Conservation (phyloP, 2,113 vertebrate species). For the Axis porcinus region DNA sequence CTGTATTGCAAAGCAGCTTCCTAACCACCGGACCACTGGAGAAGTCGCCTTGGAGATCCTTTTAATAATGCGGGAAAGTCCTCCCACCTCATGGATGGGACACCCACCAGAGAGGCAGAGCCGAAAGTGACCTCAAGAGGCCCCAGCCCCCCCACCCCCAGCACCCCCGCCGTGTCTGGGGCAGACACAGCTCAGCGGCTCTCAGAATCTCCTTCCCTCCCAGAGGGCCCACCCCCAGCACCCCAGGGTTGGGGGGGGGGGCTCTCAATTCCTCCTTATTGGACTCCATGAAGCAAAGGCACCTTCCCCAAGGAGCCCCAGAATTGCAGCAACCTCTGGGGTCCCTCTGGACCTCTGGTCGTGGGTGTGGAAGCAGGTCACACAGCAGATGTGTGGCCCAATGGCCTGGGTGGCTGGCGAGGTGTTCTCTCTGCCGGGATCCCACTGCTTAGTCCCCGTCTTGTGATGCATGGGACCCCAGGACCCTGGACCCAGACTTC, state of each 20-base stretch:
- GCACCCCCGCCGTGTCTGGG: background rate
- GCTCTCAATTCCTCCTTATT: background rate
- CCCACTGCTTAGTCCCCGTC: background rate
- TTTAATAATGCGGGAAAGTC: background rate
- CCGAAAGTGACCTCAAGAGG: background rate
- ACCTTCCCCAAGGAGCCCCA: background rate
- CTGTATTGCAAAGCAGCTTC: background rate
- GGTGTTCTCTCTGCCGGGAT: background rate
- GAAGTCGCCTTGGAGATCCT: background rate
- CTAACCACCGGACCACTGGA: background rate
- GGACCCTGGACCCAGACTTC: background rate
- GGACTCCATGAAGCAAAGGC: background rate
- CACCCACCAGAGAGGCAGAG: background rate
- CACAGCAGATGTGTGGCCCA: background rate
- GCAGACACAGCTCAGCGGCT: background rate
- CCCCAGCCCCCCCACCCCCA: background rate
- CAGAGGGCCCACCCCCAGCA: background rate
- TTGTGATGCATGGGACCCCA: background rate
- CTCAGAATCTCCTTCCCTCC: background rate
- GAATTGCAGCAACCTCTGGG: background rate
- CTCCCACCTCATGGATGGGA: background rate
- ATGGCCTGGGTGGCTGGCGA: background rate
- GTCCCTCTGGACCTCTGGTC: background rate
- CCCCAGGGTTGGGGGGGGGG: background rate
- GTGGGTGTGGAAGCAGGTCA: background rate